Base-by-base conservation (phyloP, 2,113 vertebrate species). In the Empidonax traillii region DNA sequence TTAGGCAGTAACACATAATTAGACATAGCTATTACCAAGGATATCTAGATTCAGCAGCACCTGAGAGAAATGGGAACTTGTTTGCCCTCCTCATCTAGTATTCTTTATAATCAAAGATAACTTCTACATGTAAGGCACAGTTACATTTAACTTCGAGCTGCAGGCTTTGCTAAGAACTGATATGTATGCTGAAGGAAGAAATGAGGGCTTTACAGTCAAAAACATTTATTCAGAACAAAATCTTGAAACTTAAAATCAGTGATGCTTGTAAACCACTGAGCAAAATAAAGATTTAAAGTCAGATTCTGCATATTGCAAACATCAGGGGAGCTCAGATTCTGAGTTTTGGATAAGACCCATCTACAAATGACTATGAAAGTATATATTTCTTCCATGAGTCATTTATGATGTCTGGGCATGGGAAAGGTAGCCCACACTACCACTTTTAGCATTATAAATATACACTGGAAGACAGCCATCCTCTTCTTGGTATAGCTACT, bases 31-130 rank as follows among this genome's bases (percentile, higher is more conserved):
- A 73, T 94, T 94, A 88, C 85, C 33, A 83, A 80, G 63, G 39
- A 85, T 95, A 96, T 90, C 75, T 87, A 94, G 91, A 95, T 93
- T 91, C 67, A 88, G 59, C 43, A 93, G 85, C 63, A 96, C 91
- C 93, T 96, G 78, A 91, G 69, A 92, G 35, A 53, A 96, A 93
- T 23, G 3, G 23, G 43, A 83, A 19, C 55, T 87, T 93, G 56
- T 88, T 87, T 93, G 62, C 59, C 46, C 35, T 93, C 58, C 59
- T 82, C 67, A 66, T 81, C 33, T 85, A 80, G 27, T 63, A 83
- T 58, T 76, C 62, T 91, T 94, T 87, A 90, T 87, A 91, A 90
- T 39, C 19, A 90, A 71, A 94, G 46, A 94, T 51, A 90, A 47
- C 4, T 94, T 89, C 22, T 56, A 51, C 78, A 28, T 73, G 31